Evolutionary conservation across 1,140 invertebrate species (phyloP), one percentile per base, ranked within the genome.

Genomic region (Bombyx mandarina): DNA sequence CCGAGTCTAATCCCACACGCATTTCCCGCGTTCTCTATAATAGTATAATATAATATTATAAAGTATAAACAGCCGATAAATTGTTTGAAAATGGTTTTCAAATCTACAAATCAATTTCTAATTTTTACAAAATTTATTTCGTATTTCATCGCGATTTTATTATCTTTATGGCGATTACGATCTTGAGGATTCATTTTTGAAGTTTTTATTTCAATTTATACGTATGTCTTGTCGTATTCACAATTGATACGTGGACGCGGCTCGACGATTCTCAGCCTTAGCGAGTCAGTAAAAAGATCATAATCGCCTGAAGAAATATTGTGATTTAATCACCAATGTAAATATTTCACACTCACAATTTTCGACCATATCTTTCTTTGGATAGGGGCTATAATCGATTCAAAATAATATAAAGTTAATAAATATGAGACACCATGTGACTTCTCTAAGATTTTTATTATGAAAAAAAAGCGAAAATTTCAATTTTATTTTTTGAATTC

Each of bases 141-240:
- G 69, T 78, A 79, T 81, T 78, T 82, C 79, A 79, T 77, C 80
- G 80, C 75, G 72, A 78, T 82, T 82, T 82, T 80, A 83, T 83
- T 80, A 77, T 76, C 60, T 75, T 80, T 73, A 86, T 80, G 71
- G 78, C 79, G 82, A 86, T 86, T 82, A 84, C 71, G 74, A 84
- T 86, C 82, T 84, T 60, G 76, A 71, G 81, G 77, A 82, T 82
- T 78, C 77, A 80, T 86, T 82, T 86, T 82, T 82, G 82, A 86
- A 81, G 62, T 82, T 86, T 86, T 86, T 84, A 86, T 86, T 75
- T 67, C 74, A 80, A 86, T 86, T 86, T 84, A 86, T 86, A 77
- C 69, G 73, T 77, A 77, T 73, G 67, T 67, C 58, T 60, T 50
- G 62, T 52, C 53, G 46, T 47, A 58, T 50, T 64, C 60, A 67